phyloP scores from a whole-genome alignment of 2,797 vertebrate genomes.

The Odontamblyopus lacepedii region DNA sequence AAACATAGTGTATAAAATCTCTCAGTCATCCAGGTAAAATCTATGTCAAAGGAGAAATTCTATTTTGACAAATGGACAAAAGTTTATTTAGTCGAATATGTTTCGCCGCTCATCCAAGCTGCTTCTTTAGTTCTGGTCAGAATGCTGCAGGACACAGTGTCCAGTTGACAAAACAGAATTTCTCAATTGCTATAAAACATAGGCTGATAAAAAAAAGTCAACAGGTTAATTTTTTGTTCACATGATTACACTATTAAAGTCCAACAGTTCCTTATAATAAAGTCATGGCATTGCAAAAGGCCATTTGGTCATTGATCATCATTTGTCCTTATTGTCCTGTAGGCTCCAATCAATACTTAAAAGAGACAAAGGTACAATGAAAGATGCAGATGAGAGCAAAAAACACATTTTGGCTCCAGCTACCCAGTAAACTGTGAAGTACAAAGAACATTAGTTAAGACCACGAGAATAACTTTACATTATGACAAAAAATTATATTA shows the following conservation, averaged over 20 bases:
- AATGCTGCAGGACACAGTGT: too few relatives aligned
- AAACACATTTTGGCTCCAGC: conserved; percentile 87
- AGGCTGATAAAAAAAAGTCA: background rate
- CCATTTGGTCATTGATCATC: background rate
- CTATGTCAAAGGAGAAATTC: too few relatives aligned
- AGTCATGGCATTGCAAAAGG: conserved; percentile 36
- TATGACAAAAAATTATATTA: background rate
- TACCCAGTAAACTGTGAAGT: conserved; percentile 86
- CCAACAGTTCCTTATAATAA: conserved; percentile 27
- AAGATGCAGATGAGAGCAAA: conserved; percentile 77
- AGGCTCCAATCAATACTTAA: conserved; percentile 67
- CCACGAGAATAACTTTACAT: background rate
- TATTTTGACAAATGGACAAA: too few relatives aligned
- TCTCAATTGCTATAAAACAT: background rate
- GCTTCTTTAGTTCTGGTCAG: too few relatives aligned
- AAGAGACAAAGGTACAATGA: conserved; percentile 84
- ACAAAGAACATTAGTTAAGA: conserved; percentile 10
- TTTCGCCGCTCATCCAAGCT: too few relatives aligned
- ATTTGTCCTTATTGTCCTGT: conserved; percentile 68
- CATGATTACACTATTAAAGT: background rate
- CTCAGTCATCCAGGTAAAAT: too few relatives aligned
- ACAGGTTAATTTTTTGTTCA: conserved; percentile 2
- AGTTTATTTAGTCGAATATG: too few relatives aligned
- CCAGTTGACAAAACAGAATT: too few relatives aligned
- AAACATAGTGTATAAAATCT: background rate